Percentiles rank a stretch among this genome's conserved stretches.
phyloP scores from a whole-genome alignment of 92 coral and sea anemone species.

The Actinernus sp. region DNA sequence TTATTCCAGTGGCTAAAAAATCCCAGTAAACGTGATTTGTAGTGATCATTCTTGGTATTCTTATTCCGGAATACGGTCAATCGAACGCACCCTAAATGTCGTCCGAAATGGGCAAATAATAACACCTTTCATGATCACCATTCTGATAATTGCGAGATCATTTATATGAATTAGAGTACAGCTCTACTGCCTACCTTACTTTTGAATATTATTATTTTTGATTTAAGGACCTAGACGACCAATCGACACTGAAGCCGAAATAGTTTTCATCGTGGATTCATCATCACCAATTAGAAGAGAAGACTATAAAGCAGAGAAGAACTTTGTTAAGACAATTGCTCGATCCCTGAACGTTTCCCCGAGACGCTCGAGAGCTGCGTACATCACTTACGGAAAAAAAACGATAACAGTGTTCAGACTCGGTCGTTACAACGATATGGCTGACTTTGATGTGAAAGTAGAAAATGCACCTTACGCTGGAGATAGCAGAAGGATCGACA shows the following conservation, averaged over 20 bases:
- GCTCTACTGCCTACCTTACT: too few relatives aligned
- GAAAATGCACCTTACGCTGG: slow-evolving; percentile 38
- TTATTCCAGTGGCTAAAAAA: too few relatives aligned
- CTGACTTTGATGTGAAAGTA: slow-evolving; percentile 18
- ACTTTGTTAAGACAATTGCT: slow-evolving; percentile 43
- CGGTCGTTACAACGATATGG: slow-evolving; percentile 5
- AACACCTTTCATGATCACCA: too few relatives aligned
- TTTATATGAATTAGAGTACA: too few relatives aligned
- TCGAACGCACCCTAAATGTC: too few relatives aligned
- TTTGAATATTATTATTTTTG: too few relatives aligned
- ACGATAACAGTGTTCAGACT: slow-evolving; percentile 12
- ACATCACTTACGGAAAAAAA: slow-evolving; percentile 45
- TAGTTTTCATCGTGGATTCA: slow-evolving; percentile 73
- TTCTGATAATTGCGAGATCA: too few relatives aligned
- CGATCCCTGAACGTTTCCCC: slow-evolving; percentile 44
- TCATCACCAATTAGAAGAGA: slow-evolving; percentile 48
- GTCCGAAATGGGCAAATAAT: too few relatives aligned
- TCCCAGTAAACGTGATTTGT: too few relatives aligned
- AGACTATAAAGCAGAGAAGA: slow-evolving; percentile 62
- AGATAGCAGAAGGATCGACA: slow-evolving; percentile 63
- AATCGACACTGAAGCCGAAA: slow-evolving; percentile 39
- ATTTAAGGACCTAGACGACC: too few relatives aligned
- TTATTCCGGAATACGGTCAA: too few relatives aligned
- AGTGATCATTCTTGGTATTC: too few relatives aligned
- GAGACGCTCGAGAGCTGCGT: slow-evolving; percentile 50